These are phyloP conservation scores for Butorides virescens DNA, from an alignment of 2,113 vertebrate genomes.

Conservation along the genomic window DNA sequence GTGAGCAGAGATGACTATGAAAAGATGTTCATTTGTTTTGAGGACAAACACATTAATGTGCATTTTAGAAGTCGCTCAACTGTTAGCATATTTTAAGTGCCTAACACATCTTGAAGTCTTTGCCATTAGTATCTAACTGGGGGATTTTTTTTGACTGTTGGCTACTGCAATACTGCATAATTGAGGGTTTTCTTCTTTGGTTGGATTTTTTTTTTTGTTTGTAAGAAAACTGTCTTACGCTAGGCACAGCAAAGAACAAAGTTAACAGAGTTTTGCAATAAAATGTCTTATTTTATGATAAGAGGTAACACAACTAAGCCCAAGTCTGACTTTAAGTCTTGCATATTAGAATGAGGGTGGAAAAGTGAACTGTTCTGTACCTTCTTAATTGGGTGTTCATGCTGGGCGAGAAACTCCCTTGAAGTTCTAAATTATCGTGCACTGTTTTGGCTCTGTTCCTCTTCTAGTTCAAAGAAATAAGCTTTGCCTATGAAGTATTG, in stretches of 20 bases:
- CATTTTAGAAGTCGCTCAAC: not conserved
- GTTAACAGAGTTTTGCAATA: not conserved
- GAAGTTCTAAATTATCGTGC: not conserved
- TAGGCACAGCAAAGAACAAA: not conserved
- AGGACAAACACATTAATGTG: not conserved
- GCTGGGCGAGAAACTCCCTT: not conserved
- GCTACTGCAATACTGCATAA: not conserved
- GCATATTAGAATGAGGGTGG: not conserved
- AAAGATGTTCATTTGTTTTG: not conserved
- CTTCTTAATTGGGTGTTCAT: not conserved
- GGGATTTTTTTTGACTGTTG: not conserved
- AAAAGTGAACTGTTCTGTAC: not conserved
- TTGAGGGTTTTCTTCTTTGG: not conserved
- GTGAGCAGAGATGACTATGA: not conserved
- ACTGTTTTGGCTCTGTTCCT: not conserved
- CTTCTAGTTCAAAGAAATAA: slow-evolving; percentile 97
- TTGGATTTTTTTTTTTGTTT: not conserved
- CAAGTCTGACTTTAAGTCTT: not conserved
- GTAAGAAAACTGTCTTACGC: not conserved
- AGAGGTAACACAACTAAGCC: not conserved
- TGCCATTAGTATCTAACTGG: not conserved
- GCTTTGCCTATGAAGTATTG: slow-evolving; percentile 97
- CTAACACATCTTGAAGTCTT: not conserved
- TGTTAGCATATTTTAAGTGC: not conserved
- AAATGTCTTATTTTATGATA: not conserved